Conservation (phyloP, 1,140 invertebrate species). For the Drosophila mayri region DNA sequence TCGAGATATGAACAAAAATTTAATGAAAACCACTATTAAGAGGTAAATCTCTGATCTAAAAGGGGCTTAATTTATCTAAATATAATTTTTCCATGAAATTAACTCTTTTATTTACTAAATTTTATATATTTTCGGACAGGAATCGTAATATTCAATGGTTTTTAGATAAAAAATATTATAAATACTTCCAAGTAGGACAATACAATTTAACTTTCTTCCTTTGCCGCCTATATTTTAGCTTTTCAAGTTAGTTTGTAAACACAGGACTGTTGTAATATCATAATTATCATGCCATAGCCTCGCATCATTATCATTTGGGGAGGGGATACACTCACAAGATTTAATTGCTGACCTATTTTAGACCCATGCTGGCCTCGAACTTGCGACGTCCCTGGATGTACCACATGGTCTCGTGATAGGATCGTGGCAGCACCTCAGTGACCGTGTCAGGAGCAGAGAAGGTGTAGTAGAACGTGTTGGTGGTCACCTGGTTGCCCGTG, state of each 20-base stretch:
- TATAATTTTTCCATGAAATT: not conserved
- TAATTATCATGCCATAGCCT: conserved; percentile 13
- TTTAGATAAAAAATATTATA: not conserved
- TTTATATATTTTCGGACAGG: not conserved
- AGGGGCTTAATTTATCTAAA: not conserved
- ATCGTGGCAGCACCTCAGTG: conserved; percentile 88
- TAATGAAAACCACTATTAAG: too few species aligned
- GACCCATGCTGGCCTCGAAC: conserved; percentile 84
- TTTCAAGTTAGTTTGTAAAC: not conserved
- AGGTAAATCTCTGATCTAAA: not conserved
- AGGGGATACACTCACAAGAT: not conserved
- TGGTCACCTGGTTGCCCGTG: conserved; percentile 87
- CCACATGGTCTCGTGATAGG: conserved; percentile 91
- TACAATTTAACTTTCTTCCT: not conserved
- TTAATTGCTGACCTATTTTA: conserved; percentile 19
- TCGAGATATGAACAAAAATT: too few species aligned
- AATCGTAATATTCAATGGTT: not conserved
- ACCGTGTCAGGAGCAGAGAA: conserved; percentile 87
- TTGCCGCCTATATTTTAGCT: not conserved
- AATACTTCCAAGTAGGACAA: not conserved
- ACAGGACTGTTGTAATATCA: conserved; percentile 18
- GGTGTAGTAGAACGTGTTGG: conserved; percentile 93
- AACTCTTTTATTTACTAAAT: not conserved
- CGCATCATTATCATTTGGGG: conserved; percentile 19
- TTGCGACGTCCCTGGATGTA: conserved; percentile 91